Conservation (phyloP, 2,888 invertebrate genomes). For the Conus canariensis region DNA sequence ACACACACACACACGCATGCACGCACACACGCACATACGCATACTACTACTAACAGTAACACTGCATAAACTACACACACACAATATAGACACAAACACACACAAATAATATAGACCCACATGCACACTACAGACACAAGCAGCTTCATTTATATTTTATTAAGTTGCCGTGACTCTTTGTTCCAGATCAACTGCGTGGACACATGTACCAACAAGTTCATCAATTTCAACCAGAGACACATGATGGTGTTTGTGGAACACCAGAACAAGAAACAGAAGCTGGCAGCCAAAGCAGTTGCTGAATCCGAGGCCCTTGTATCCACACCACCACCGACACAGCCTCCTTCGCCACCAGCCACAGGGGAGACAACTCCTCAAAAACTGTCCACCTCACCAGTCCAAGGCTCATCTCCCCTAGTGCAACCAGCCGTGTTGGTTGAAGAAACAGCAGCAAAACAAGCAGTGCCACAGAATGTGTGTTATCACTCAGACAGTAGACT, state of each 20-base stretch:
- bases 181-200: slow-evolving; percentile 81
- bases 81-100: too few relatives aligned
- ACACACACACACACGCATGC: background rate
- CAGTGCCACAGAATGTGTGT: background rate
- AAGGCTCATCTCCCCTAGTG: background rate
- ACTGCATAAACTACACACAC: too few relatives aligned
- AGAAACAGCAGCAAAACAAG: background rate
- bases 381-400: background rate
- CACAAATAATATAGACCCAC: too few relatives aligned
- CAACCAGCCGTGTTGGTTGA: background rate
- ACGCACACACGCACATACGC: slow-evolving; percentile 7
- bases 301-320: background rate
- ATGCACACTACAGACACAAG: too few relatives aligned
- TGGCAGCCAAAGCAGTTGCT: slow-evolving; percentile 51
- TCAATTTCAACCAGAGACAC: slow-evolving; percentile 82
- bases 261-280: slow-evolving; percentile 79
- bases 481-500: too few relatives aligned
- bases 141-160: too few relatives aligned
- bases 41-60: background rate
- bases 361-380: background rate
- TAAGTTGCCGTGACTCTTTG: background rate
- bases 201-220: slow-evolving; percentile 82
- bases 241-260: slow-evolving; percentile 83
- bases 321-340: background rate
- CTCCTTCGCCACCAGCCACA: background rate